phyloP scores from a whole-genome alignment of 2,888 invertebrate genomes.

The Lasius fuliginosus region DNA sequence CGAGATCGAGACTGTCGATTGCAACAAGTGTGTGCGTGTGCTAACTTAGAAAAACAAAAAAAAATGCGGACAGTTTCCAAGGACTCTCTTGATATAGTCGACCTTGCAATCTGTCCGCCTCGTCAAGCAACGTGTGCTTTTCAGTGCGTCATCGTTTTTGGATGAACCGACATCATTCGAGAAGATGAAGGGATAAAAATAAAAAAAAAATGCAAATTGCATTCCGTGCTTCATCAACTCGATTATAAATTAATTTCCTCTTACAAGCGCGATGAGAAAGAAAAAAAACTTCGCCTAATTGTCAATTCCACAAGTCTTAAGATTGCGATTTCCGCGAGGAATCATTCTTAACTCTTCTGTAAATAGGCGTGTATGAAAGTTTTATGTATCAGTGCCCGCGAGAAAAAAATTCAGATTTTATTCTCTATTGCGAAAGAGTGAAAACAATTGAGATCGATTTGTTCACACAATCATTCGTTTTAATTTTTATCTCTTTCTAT shows the following conservation, averaged over 20 bases:
- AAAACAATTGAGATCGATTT: conserved; percentile 56
- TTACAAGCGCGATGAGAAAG: conserved; percentile 12
- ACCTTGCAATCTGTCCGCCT: conserved; percentile 77
- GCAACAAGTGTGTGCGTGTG: conserved; percentile 61
- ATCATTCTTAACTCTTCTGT: conserved; percentile 58
- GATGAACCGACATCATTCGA: conserved; percentile 19
- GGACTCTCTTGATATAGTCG: conserved; percentile 44
- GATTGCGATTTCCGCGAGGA: conserved; percentile 46
- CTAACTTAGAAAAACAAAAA: conserved; percentile 65
- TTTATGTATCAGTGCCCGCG: conserved; percentile 52
- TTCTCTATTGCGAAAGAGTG: conserved; percentile 67
- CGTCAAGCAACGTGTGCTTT: conserved; percentile 47
- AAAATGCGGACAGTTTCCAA: conserved; percentile 76
- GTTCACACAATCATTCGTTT: conserved; percentile 43
- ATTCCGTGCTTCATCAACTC: conserved; percentile 23
- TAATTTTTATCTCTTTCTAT: conserved; percentile 39
- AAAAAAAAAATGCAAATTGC: conserved; percentile 41
- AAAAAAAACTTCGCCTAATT: conserved; percentile 59
- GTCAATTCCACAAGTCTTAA: conserved; percentile 67
- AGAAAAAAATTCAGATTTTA: conserved; percentile 21
- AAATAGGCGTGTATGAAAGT: conserved; percentile 61
- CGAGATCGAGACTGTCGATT: conserved; percentile 43
- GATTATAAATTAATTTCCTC: conserved; percentile 41
- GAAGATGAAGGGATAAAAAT: conserved; percentile 14
- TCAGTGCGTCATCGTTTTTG: conserved; percentile 46